Evolutionary conservation across 2,888 invertebrate species (phyloP).

Genomic region (Carabus problematicus): DNA sequence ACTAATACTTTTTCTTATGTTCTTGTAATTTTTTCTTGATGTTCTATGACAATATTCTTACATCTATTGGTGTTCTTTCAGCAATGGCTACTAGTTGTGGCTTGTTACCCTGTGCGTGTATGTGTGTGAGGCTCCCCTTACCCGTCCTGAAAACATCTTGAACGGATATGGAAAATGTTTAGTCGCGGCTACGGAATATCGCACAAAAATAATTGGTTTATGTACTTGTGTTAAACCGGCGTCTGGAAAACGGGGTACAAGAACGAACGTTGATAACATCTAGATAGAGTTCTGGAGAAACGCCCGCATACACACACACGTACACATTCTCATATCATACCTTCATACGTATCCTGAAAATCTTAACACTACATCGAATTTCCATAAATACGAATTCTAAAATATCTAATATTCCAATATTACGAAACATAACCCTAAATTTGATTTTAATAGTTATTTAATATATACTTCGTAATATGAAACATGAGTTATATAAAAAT

Average conservation of each 20-base stretch:
- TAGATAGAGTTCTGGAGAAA: neutral
- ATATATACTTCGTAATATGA: neutral
- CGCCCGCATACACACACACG: slow-evolving; percentile 5
- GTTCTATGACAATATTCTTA: no score
- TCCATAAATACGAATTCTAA: no score
- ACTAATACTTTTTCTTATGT: no score
- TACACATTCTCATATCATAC: neutral
- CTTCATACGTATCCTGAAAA: neutral
- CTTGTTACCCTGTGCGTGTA: no score
- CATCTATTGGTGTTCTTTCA: no score
- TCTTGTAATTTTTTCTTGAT: no score
- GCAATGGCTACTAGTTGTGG: no score
- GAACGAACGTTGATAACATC: slow-evolving; percentile 36
- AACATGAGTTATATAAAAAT: neutral
- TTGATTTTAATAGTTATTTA: neutral
- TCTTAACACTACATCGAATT: no score
- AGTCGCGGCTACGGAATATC: slow-evolving; percentile 34
- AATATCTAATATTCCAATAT: no score
- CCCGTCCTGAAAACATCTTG: slow-evolving; percentile 31
- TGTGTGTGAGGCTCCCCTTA: no score
- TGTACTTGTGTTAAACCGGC: slow-evolving; percentile 47
- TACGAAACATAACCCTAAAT: no score
- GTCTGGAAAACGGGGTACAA: slow-evolving; percentile 43
- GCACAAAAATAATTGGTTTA: slow-evolving; percentile 52
- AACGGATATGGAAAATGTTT: slow-evolving; percentile 50